Conservation (phyloP, 2,888 invertebrate species). For the Empis livida region DNA sequence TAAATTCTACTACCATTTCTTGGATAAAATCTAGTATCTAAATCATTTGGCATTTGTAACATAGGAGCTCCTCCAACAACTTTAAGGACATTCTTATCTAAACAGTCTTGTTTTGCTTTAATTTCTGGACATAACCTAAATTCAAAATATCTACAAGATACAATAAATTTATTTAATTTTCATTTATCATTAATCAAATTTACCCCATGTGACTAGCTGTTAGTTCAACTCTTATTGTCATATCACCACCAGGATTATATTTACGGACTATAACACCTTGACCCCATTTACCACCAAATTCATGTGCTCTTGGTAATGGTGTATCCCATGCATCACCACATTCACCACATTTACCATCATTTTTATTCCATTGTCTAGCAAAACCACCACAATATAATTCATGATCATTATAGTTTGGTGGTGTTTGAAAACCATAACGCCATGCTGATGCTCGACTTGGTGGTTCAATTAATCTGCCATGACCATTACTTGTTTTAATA, state of each 20-base stretch:
- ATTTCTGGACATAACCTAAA: constrained; percentile 69
- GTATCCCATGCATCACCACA: constrained; percentile 78
- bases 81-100: constrained; percentile 57
- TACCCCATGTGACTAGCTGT: constrained; percentile 75
- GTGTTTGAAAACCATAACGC: constrained; percentile 79
- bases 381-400: constrained; percentile 81
- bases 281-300: constrained; percentile 71
- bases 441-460: constrained; percentile 79
- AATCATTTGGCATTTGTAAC: constrained; percentile 36
- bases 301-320: constrained; percentile 58
- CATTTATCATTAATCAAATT: neutral
- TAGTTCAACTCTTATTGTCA: constrained; percentile 66
- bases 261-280: constrained; percentile 69
- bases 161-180: neutral
- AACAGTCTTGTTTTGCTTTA: constrained; percentile 59
- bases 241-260: constrained; percentile 51
- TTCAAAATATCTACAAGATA: constrained; percentile 50
- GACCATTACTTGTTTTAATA: constrained; percentile 18
- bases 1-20: constrained; percentile 67
- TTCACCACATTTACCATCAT: constrained; percentile 73
- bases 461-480: constrained; percentile 51
- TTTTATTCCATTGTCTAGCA: constrained; percentile 67
- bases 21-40: constrained; percentile 54
- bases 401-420: constrained; percentile 81
- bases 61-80: constrained; percentile 35